phyloP scores from a whole-genome alignment of 23 tunicate species.

The Halocynthia aurantium region DNA sequence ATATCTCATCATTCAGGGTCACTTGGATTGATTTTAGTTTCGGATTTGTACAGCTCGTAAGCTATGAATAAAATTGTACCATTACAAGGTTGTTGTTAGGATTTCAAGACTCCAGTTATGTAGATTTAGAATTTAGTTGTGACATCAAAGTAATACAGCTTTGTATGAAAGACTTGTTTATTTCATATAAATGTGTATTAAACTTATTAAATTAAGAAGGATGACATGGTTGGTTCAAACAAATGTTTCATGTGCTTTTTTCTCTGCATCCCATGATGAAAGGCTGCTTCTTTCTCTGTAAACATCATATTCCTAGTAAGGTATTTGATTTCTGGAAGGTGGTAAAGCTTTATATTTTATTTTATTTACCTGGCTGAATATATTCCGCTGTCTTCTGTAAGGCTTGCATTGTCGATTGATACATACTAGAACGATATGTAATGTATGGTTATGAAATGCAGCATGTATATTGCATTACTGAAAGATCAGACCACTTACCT shows the following conservation, averaged over 20 bases:
- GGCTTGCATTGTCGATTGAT: constrained; percentile 2
- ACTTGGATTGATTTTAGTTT: no score
- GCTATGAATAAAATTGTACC: no score
- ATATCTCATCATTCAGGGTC: no score
- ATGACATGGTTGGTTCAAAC: neutral
- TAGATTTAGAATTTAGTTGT: no score
- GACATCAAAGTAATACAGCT: no score
- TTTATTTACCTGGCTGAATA: constrained; percentile 2
- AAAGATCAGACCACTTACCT: constrained; percentile 8
- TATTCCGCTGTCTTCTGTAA: constrained; percentile 9
- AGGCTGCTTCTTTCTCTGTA: constrained; percentile 8
- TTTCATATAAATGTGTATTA: no score
- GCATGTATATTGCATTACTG: neutral
- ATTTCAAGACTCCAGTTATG: no score
- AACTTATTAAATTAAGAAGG: no score
- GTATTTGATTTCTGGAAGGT: neutral
- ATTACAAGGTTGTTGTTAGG: no score
- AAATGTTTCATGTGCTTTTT: neutral
- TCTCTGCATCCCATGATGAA: constrained; percentile 2
- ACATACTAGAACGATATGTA: neutral
- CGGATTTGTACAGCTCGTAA: no score
- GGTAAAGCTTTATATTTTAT: neutral
- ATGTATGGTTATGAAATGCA: neutral
- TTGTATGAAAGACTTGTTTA: no score
- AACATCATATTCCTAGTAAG: neutral